Evolutionary conservation across 2,113 vertebrate species (phyloP).

Genomic region (Coregonus clupeaformis): DNA sequence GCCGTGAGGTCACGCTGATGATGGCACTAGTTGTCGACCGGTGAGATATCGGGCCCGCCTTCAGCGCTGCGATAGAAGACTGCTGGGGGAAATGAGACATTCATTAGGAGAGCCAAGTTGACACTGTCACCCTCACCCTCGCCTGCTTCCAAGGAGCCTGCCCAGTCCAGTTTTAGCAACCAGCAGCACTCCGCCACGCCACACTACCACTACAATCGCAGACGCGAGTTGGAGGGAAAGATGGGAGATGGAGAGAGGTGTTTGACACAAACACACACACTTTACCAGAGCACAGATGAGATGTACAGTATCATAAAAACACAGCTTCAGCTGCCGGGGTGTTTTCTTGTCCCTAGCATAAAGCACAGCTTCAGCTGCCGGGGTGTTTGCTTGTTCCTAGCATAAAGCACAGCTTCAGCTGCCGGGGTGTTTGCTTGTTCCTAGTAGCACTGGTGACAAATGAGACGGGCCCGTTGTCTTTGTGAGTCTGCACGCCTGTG

Average conservation of each 20-base stretch:
- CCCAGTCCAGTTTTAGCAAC: slow-evolving; percentile 48
- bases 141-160: slow-evolving; percentile 66
- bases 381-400: not conserved
- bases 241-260: slow-evolving; percentile 3
- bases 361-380: slow-evolving; percentile 49
- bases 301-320: slow-evolving; percentile 23
- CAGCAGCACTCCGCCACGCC: not conserved
- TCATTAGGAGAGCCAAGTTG: slow-evolving; percentile 81
- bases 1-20: slow-evolving; percentile 72
- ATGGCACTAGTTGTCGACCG: slow-evolving; percentile 72
- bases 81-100: slow-evolving; percentile 76
- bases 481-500: slow-evolving; percentile 45
- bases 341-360: slow-evolving; percentile 12
- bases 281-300: not conserved
- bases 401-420: slow-evolving; percentile 50
- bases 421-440: slow-evolving; percentile 38
- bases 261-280: not conserved
- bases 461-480: slow-evolving; percentile 46
- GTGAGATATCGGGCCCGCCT: slow-evolving; percentile 64
- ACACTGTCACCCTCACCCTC: slow-evolving; percentile 71
- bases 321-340: too few relatives aligned
- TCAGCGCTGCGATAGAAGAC: slow-evolving; percentile 64
- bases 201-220: not conserved
- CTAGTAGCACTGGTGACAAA: slow-evolving; percentile 54
- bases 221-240: not conserved